Evolutionary conservation across 2,113 vertebrate genomes (phyloP), one percentile per base, ranked within the genome.

Genomic region (Phalacrocorax aristotelis): DNA sequence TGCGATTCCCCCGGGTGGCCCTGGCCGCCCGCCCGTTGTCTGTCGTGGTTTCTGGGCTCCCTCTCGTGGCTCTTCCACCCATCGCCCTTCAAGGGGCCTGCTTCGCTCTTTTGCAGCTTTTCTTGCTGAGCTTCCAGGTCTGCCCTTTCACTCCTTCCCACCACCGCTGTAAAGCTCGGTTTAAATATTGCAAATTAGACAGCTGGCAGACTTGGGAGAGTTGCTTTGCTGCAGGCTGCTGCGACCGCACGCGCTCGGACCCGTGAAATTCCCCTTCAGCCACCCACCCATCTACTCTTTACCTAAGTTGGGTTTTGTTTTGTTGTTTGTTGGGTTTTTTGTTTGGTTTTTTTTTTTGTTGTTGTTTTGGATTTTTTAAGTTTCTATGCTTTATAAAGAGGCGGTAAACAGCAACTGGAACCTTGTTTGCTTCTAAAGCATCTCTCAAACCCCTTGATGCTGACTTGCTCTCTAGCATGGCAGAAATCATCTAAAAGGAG

Each of bases 131-230:
- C 36, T 9, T 34, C 57, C 16, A 9, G 4, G 1, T 7, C 21
- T 21, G 12, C 4, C n/a, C n/a, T 36, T 92, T 6, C 12, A 57
- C 46, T 23, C 68, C 46, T 19, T 64, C 29, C 10, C 60, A 8
- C 6, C 42, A 0, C 13, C 7, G 1, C 0, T 4, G 15, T 0
- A 15, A 21, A 40, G 13, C 5, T 36, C 5, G 18, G 12, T 58
- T 32, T 15, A 38, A 36, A 21, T 21, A 10, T 14, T 2, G 5
- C 22, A 17, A 17, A 17, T 1, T 0, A 1, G 13, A 9, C 27
- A 48, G 34, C 48, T 19, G 57, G 46, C 36, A 19, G 25, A 4
- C 16, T 8, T 18, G 14, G 6, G 52, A 15, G 26, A 38, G 36
- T 1, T 13, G 49, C 42, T 58, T 17, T 26, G 61, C 46, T 2